Base-by-base conservation (phyloP, 2,113 vertebrate species). In the Peromyscus maniculatus region DNA sequence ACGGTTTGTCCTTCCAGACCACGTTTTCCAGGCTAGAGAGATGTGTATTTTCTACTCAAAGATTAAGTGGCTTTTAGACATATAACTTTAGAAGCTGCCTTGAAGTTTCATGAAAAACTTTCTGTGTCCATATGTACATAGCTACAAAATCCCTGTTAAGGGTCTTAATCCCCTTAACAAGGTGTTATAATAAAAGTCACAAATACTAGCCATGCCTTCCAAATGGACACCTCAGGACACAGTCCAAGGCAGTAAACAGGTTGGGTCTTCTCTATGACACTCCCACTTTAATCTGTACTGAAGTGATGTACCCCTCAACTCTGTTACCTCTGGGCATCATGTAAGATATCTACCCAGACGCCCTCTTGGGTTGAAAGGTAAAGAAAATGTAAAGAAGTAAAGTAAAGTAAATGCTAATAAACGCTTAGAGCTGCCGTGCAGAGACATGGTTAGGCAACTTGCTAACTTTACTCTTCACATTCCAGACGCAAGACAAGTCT, bases 51-150 rank as follows among this genome's bases (percentile, higher is more conserved):
- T 93, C 93, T 71, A 88, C 31, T 94, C 39, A 96, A 88, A 95
- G 59, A 89, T 74, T 77, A 28, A 94, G 26, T 72, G 87, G 55
- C 39, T 94, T 94, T 94, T 91, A 87, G 7, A 94, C 66, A 74
- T 10, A 93, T 62, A 94, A 39, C 91, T 88, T 91, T 78, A 31
- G 39, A 93, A 89, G 43, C 77, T 94, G 24, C 24, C 64, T 94
- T 94, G 49, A 46, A 80, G 55, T 28, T 55, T 96, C 71, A 94
- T 80, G 49, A 97, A 93, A 86, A 95, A 71, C 28, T 78, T 93
- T 93, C 66, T 15, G 66, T 78, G 43, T 84, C 64, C n/a, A n/a
- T 67, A 96, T 74, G 74, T 82, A 75, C 24, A 28, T 43, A 93
- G 17, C 59, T 62, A 91, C 13, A 74, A 33, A 57, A 91, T 82